Evolutionary conservation across 2,113 vertebrate genomes (phyloP), one percentile per base, ranked within the genome.

Genomic region (Pelobates fuscus): DNA sequence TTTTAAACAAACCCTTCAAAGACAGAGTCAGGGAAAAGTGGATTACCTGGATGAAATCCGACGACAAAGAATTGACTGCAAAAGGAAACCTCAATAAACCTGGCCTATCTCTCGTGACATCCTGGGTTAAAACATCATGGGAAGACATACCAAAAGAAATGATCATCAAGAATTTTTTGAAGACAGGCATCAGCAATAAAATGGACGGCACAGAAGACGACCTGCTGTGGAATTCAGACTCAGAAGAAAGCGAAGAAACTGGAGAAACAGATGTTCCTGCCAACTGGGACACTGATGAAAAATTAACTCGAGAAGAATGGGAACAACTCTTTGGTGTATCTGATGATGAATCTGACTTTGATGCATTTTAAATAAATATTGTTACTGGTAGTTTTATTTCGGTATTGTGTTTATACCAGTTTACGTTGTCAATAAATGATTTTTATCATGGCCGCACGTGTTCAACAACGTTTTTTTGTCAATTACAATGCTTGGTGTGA

Each of bases 231-330:
- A 49, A 49, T 49, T 49, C 44, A 49, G 44, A 49, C 44, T 49
- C 44, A 49, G 44, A 49, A 49, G 41, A 44, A 44, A 44, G 41
- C 41, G 41, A 44, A 44, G 41, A 44, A n/a, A n/a, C n/a, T n/a
- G n/a, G n/a, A n/a, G n/a, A n/a, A n/a, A n/a, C n/a, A n/a, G n/a
- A n/a, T n/a, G n/a, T n/a, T n/a, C n/a, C n/a, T n/a, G n/a, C n/a
- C n/a, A n/a, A n/a, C n/a, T n/a, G n/a, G n/a, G n/a, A 44, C 44
- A 49, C 44, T 49, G 44, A 49, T 49, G 44, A 49, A 49, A 49
- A 49, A 49, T 49, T 49, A 49, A 49, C 44, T 49, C 44, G 44
- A 49, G 44, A 49, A 49, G 44, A 49, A 49, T 49, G 44, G 44
- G 44, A 49, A 49, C 44, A 49, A 49, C 44, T 49, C 10, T 46